These are phyloP conservation scores for Clarias platycephalus DNA, from an alignment of 2,797 vertebrate species.

Conservation along the genomic window DNA sequence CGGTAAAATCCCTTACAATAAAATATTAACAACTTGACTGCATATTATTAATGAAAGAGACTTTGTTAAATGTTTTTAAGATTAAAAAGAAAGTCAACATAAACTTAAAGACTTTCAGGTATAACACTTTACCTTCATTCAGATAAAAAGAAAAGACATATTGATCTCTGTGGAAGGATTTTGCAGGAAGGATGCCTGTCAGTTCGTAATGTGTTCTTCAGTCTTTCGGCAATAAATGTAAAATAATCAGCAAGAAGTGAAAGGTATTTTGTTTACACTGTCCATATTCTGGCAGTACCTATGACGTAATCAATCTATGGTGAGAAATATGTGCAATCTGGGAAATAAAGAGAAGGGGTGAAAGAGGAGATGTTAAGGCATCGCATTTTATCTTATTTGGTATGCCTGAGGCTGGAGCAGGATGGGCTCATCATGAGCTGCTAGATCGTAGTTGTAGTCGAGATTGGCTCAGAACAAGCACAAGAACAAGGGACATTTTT, in stretches of 20 bases:
- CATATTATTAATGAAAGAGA: not conserved
- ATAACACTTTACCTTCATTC: not conserved
- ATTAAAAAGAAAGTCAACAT: not conserved
- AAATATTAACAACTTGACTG: not conserved
- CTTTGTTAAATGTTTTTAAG: not conserved
- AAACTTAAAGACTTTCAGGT: not conserved
- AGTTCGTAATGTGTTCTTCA: not conserved
- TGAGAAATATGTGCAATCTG: slow-evolving; percentile 15
- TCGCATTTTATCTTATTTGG: slow-evolving; percentile 17
- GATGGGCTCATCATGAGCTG: not conserved
- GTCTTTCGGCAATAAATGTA: slow-evolving; percentile 1
- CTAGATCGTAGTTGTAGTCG: not conserved
- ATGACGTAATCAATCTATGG: slow-evolving; percentile 24
- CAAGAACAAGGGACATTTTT: not conserved
- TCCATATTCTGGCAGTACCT: slow-evolving; percentile 2
- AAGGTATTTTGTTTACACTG: slow-evolving; percentile 8
- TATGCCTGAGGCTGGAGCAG: slow-evolving; percentile 3
- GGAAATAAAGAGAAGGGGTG: slow-evolving; percentile 2
- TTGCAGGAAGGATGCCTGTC: not conserved
- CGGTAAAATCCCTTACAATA: not conserved
- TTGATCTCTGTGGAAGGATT: not conserved
- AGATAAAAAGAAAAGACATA: not conserved
- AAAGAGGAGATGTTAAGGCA: not conserved
- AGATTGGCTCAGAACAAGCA: not conserved
- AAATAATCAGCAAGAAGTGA: slow-evolving; percentile 2